Conservation (phyloP, 2,888 invertebrate genomes). For the Cetonia aurata region DNA sequence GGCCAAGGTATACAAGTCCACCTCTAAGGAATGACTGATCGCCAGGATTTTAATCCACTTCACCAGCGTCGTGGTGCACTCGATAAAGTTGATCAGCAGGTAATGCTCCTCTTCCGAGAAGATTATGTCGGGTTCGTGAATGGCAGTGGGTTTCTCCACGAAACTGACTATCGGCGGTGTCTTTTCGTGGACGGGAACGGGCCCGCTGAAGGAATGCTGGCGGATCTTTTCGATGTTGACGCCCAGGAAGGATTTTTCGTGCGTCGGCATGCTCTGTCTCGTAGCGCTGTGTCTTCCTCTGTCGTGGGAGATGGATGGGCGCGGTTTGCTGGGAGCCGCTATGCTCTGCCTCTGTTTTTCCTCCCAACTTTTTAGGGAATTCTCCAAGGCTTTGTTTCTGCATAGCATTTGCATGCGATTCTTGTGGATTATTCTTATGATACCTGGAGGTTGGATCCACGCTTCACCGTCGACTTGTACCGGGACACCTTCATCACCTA, state of each 20-base stretch:
- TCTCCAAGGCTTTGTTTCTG: constrained; percentile 90
- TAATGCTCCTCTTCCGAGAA: constrained; percentile 76
- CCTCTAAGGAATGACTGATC: constrained; percentile 78
- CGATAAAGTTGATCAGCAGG: constrained; percentile 83
- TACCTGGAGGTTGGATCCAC: constrained; percentile 97
- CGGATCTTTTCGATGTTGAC: constrained; percentile 65
- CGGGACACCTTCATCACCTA: constrained; percentile 89
- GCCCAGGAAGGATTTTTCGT: constrained; percentile 64
- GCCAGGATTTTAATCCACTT: constrained; percentile 81
- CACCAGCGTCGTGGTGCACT: constrained; percentile 87
- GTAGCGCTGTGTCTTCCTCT: constrained; percentile 63
- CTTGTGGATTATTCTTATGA: constrained; percentile 95
- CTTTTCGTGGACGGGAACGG: constrained; percentile 57
- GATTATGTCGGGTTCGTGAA: constrained; percentile 63
- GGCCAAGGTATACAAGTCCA: constrained; percentile 82
- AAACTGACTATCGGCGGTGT: constrained; percentile 60
- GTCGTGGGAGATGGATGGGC: constrained; percentile 63
- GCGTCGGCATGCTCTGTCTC: constrained; percentile 65
- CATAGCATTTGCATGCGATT: constrained; percentile 97
- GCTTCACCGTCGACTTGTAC: constrained; percentile 98
- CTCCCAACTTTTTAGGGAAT: constrained; percentile 89
- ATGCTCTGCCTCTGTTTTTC: constrained; percentile 80
- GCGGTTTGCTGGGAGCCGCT: constrained; percentile 68
- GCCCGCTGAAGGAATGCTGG: constrained; percentile 66
- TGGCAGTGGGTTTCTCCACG: constrained; percentile 55